Base-by-base conservation (phyloP, 2,113 vertebrate species). In the Zosterops pallidus region DNA sequence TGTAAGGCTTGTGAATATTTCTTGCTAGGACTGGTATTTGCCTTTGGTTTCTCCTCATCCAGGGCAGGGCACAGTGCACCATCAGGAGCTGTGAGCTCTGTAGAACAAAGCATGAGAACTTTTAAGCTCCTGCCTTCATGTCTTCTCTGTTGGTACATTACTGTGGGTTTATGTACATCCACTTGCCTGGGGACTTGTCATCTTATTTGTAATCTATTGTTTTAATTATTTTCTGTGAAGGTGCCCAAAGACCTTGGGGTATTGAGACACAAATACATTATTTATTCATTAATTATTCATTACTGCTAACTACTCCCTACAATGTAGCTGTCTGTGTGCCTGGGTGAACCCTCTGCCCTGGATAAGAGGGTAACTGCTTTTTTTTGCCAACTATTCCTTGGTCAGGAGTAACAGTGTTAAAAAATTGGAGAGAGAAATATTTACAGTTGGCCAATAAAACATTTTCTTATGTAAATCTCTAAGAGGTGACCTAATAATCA, bases 161-260 rank as follows among this genome's bases (percentile, higher is more conserved):
- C 28, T 59, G 39, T 29, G 37, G 23, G 33, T 95, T 94, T 91
- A 74, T 93, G 92, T 92, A 85, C 59, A 81, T 90, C 50, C 33
- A 12, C 62, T 83, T 74, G 71, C 60, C 62, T 86, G 68, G 94
- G 85, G 92, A 94, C 65, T 83, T 91, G 92, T 84, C 84, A 78
- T 92, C 72, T 77, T 92, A 90, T 87, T 90, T 93, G 90, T 96
- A 95, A 96, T 95, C 86, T 97, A 92, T 94, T 83, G 86, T 95
- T 97, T 96, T 93, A 95, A 96, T 97, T 97, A 95, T 94, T 96
- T 95, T 89, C 75, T 88, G 56, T 78, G 87, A 83, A 95, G 77
- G 88, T 95, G 83, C 50, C 84, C 89, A 89, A 86, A 95, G 86
- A 92, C 86, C 79, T 83, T 70, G 63, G 92, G 79, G 76, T 90